Evolutionary conservation across 1,140 invertebrate genomes (phyloP).

Genomic region (Drosophila ohnishii): DNA sequence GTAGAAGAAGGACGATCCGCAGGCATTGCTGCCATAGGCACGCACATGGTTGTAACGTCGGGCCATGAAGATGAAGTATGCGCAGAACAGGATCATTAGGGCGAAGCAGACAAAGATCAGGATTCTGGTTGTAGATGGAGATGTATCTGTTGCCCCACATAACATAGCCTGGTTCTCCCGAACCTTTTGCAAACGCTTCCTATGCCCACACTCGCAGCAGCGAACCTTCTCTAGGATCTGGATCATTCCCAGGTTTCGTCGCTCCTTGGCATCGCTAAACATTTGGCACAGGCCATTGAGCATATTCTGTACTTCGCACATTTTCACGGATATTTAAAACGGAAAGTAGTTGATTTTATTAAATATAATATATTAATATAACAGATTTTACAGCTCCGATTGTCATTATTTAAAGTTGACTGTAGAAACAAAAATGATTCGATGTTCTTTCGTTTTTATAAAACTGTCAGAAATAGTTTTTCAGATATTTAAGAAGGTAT

Average conservation of each 20-base stretch:
- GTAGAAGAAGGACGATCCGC: slow-evolving; percentile 47
- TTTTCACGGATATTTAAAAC: background rate
- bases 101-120: background rate
- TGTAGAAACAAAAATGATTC: background rate
- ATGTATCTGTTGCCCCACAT: background rate
- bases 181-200: background rate
- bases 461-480: background rate
- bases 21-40: slow-evolving; percentile 40
- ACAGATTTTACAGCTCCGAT: background rate
- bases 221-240: slow-evolving; percentile 34
- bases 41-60: slow-evolving; percentile 30
- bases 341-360: background rate
- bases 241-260: slow-evolving; percentile 19
- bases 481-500: too few species aligned
- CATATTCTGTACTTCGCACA: slow-evolving; percentile 42
- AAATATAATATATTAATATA: background rate
- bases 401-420: background rate
- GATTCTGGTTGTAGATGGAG: background rate
- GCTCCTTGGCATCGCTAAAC: slow-evolving; percentile 26
- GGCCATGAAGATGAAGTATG: slow-evolving; percentile 5
- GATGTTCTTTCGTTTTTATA: too few species aligned
- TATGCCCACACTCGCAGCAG: slow-evolving; percentile 54
- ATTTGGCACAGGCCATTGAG: slow-evolving; percentile 33
- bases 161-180: background rate
- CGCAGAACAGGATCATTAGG: slow-evolving; percentile 24